Base-by-base conservation (phyloP, 1,140 invertebrate genomes). In the Telenomus remus region DNA sequence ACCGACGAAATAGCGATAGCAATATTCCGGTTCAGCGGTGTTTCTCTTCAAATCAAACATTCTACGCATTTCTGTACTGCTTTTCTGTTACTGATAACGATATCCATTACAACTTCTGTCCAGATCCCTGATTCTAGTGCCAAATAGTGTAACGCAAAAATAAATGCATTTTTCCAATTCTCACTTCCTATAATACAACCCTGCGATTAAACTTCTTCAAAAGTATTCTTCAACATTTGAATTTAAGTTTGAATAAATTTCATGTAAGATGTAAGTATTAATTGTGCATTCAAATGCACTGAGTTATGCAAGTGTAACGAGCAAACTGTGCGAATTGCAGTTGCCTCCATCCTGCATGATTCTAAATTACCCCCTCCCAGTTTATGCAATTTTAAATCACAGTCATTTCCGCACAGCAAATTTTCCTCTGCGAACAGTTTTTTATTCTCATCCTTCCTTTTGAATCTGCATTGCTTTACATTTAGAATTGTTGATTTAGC, bases 31-130 rank as follows among this genome's bases (percentile, higher is more conserved):
- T 12, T 8, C 72, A 51, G 59, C 42, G 54, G 59, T 69, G 57
- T 69, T 74, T 44, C 64, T 49, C 57, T 66, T 75, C 50, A 53
- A 57, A 12, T 47, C 53, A 34, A 54, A 49, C 64, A 75, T 75
- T 69, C 72, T 63, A 44, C 27, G 43, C 51, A 75, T 75, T 75
- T 64, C 72, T 16, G 56, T 54, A 60, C 57, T n/a, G 54, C 63
- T 64, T 69, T 76, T 64, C 57, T 59, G 59, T 53, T 69, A 59
- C 72, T 64, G 72, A 76, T 76, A 75, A 75, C 64, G 59, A 75
- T 75, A 75, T 75, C 64, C 64, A 75, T 69, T 75, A 75, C 64
- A 59, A 69, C 47, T 69, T 69, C 15, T 43, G 64, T 33, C 33
- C 59, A 63, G 64, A 75, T 75, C 64, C 54, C 48, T 64, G 64